phyloP scores from a whole-genome alignment of 2,797 vertebrate genomes.

The Pseudochromis fuscus region DNA sequence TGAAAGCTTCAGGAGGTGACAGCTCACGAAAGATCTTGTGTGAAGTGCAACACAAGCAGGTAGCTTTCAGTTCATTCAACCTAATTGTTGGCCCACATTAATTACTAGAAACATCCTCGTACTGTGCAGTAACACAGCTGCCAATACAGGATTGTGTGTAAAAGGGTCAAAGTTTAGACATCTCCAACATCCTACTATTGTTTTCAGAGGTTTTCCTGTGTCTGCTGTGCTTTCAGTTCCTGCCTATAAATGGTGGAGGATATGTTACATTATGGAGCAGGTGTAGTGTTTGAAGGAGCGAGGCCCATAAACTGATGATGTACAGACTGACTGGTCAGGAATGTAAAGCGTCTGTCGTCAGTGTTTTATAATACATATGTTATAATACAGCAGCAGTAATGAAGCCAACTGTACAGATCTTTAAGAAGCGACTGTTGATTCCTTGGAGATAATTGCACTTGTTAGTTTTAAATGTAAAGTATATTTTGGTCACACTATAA shows the following conservation, averaged over 20 bases:
- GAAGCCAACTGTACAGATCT: conserved; percentile 4
- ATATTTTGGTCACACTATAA: background rate
- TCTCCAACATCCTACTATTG: conserved; percentile 80
- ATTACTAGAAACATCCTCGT: conserved; percentile 21
- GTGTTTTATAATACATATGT: conserved; percentile 14
- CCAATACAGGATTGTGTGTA: conserved; percentile 34
- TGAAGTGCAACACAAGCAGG: background rate
- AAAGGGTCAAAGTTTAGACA: conserved; percentile 65
- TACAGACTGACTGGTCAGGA: conserved; percentile 44
- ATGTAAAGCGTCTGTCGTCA: conserved; percentile 47
- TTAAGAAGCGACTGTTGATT: conserved; percentile 6
- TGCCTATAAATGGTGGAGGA: conserved; percentile 34
- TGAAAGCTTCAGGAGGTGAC: background rate
- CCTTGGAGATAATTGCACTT: too few species aligned
- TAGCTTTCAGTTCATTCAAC: conserved; percentile 12
- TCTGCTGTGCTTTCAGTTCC: conserved; percentile 50
- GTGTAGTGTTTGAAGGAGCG: conserved; percentile 45
- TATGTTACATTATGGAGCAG: conserved; percentile 51
- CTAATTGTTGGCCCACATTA: background rate
- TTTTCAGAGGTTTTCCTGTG: conserved; percentile 71
- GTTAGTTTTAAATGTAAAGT: too few species aligned
- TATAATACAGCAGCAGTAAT: conserved; percentile 18
- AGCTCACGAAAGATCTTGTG: background rate
- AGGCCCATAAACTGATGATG: conserved; percentile 47
- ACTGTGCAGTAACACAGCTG: conserved; percentile 46